A percentile compares a stretch with the other conserved stretches of the same genome.
Evolutionary conservation across 2,113 vertebrate genomes (phyloP).

Genomic region (Platysteira castanea): DNA sequence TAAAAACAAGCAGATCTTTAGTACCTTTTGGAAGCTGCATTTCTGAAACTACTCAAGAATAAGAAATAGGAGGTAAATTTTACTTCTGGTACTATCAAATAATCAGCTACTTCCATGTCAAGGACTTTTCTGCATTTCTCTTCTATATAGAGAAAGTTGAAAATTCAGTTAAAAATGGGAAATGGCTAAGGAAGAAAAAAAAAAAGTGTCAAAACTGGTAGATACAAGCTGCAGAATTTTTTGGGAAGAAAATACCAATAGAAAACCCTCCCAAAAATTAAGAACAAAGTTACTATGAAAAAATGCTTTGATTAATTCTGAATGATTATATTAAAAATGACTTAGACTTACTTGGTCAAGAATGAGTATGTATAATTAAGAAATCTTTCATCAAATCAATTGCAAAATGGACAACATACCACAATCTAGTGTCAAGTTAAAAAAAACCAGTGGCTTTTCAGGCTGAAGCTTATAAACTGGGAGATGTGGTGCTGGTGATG

Average conservation of each 20-base stretch:
- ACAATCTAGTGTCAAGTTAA: background rate
- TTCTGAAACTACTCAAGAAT: background rate
- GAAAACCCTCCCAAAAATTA: rapidly evolving
- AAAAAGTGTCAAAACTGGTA: rapidly evolving
- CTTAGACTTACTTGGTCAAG: background rate
- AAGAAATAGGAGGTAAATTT: background rate
- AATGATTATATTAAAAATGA: background rate
- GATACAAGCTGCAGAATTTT: background rate
- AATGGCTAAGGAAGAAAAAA: background rate
- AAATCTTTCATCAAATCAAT: background rate
- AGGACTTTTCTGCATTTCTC: background rate
- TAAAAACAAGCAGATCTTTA: background rate
- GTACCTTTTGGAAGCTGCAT: background rate
- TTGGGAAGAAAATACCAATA: background rate
- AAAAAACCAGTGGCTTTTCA: background rate
- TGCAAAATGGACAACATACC: background rate
- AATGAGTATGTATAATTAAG: background rate
- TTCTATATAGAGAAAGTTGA: background rate
- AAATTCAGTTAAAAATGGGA: background rate
- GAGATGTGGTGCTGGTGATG: rapidly evolving
- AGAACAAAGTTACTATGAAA: background rate
- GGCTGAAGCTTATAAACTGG: background rate
- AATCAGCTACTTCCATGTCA: background rate
- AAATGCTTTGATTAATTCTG: background rate
- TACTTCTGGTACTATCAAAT: background rate